These are phyloP conservation scores for Azorinus chamasolen DNA, from an alignment of 2,888 invertebrate genomes.

Conservation along the genomic window DNA sequence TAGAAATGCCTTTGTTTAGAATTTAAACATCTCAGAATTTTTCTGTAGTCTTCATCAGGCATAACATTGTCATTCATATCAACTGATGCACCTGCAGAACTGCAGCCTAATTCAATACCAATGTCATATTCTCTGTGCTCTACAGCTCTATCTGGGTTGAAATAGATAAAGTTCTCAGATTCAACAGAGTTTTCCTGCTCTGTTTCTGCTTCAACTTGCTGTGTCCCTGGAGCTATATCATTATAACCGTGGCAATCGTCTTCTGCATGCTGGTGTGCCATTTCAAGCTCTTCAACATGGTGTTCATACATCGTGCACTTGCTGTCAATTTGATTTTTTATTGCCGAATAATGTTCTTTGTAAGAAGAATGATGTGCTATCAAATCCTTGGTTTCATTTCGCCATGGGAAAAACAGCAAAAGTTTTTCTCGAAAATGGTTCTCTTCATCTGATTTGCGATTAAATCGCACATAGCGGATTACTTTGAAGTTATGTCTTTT, in stretches of 20 bases:
- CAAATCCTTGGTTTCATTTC: slow-evolving; percentile 63
- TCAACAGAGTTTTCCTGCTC: slow-evolving; percentile 29
- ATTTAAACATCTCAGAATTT: slow-evolving; percentile 28
- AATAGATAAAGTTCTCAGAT: slow-evolving; percentile 52
- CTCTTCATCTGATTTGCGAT: slow-evolving; percentile 40
- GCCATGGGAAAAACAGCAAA: slow-evolving; percentile 75
- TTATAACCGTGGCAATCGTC: slow-evolving; percentile 2
- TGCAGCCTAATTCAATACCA: background rate
- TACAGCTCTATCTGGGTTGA: slow-evolving; percentile 40
- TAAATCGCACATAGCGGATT: slow-evolving; percentile 17
- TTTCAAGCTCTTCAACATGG: slow-evolving; percentile 14
- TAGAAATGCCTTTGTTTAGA: slow-evolving; percentile 47
- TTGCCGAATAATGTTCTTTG: slow-evolving; percentile 20
- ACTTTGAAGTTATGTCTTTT: background rate
- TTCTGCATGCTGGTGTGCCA: slow-evolving; percentile 1
- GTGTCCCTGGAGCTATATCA: slow-evolving; percentile 23
- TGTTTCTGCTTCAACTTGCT: slow-evolving; percentile 50
- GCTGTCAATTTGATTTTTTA: slow-evolving; percentile 4
- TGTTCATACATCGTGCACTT: slow-evolving; percentile 30
- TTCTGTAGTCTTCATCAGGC: slow-evolving; percentile 33
- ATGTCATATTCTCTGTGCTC: slow-evolving; percentile 56
- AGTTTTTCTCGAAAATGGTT: slow-evolving; percentile 52
- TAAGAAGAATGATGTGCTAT: slow-evolving; percentile 30
- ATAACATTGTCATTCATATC: slow-evolving; percentile 12
- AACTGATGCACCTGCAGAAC: too few relatives aligned